A percentile compares a stretch with the other conserved stretches of the same genome.
phyloP scores from a whole-genome alignment of 1,140 invertebrate genomes.

The Drosophila takahashii region DNA sequence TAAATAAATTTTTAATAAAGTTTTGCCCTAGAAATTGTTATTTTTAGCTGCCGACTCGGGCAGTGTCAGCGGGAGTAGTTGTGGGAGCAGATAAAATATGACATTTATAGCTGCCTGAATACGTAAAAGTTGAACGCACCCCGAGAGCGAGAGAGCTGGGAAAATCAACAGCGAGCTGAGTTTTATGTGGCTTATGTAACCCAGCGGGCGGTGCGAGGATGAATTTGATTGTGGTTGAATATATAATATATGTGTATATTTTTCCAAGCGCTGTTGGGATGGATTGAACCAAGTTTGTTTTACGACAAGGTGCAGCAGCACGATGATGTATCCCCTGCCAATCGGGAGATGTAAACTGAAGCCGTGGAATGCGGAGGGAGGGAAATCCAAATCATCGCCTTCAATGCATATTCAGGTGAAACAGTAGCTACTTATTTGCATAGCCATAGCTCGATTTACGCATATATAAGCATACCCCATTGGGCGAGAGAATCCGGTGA shows the following conservation, averaged over 20 bases:
- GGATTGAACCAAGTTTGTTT: conserved; percentile 51
- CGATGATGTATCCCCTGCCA: conserved; percentile 40
- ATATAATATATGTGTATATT: not conserved
- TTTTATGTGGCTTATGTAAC: conserved; percentile 69
- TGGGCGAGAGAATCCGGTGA: conserved; percentile 6
- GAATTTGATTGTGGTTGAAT: conserved; percentile 66
- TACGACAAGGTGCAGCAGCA: conserved; percentile 22
- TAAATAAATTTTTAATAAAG: conserved; percentile 80
- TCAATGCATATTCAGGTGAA: conserved; percentile 48
- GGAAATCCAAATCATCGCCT: conserved; percentile 25
- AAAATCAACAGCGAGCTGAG: conserved; percentile 37
- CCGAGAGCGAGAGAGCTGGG: conserved; percentile 41
- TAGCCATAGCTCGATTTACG: conserved; percentile 25
- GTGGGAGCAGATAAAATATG: conserved; percentile 72
- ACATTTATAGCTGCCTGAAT: conserved; percentile 77
- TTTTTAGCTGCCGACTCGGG: conserved; percentile 58
- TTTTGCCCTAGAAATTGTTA: conserved; percentile 73
- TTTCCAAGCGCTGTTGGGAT: conserved; percentile 4
- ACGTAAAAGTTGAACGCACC: conserved; percentile 77
- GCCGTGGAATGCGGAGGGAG: no score
- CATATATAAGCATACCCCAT: conserved; percentile 39
- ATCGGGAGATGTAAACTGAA: conserved; percentile 18
- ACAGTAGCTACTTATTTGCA: conserved; percentile 46
- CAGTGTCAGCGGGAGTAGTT: conserved; percentile 28
- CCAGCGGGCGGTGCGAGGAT: conserved; percentile 30